These are phyloP conservation scores for Sthenelais limicola DNA, from an alignment of 2,888 invertebrate genomes.

Conservation along the genomic window DNA sequence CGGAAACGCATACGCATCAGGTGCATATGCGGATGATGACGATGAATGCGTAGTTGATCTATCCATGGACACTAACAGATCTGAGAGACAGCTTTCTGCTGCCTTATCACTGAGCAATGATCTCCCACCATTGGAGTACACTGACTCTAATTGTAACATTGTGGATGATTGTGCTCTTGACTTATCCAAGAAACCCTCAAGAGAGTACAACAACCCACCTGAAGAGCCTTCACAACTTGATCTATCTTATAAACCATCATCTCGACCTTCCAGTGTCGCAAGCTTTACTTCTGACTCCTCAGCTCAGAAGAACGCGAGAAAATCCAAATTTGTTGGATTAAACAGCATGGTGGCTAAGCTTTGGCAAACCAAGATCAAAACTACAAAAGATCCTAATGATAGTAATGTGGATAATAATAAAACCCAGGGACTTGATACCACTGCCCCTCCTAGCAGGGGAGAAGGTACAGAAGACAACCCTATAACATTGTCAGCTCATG, in stretches of 20 bases:
- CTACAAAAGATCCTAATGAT: constrained; percentile 7
- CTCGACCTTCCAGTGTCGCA: background rate
- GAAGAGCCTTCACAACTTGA: no score
- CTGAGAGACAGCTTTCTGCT: no score
- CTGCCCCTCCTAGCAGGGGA: no score
- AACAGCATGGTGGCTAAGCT: constrained; percentile 48
- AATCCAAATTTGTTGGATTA: constrained; percentile 36
- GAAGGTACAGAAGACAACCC: constrained; percentile 26
- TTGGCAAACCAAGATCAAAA: constrained; percentile 50
- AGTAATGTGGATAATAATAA: no score
- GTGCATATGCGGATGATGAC: constrained; percentile 8
- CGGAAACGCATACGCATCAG: background rate
- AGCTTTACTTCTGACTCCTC: constrained; percentile 13
- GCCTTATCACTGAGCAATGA: no score
- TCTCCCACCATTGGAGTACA: background rate
- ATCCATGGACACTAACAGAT: constrained; percentile 15
- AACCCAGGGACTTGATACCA: no score
- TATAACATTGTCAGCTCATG: background rate
- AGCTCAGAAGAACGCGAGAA: background rate
- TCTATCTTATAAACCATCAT: no score
- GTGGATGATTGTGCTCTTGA: constrained; percentile 22
- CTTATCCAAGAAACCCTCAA: constrained; percentile 17
- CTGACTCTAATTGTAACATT: no score
- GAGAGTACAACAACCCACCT: no score
- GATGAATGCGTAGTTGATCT: constrained; percentile 24